Base-by-base conservation (phyloP, 2,113 vertebrate species). In the Tapirus terrestris region DNA sequence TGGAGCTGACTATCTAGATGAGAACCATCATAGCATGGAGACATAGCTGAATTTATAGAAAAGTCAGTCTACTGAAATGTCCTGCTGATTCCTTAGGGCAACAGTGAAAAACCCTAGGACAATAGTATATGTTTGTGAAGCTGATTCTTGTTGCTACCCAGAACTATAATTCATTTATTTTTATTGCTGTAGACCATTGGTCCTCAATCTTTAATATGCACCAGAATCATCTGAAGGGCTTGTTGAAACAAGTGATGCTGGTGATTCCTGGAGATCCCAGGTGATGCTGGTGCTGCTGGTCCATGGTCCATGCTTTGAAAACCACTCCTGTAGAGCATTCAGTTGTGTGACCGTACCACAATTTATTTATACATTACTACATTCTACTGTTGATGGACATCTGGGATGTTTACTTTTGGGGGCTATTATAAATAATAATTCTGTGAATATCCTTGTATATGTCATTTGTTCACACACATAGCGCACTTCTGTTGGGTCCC, bases 211-310 rank as follows among this genome's bases (percentile, higher is more conserved):
- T 92, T 60, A 36, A 7, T 1, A 0, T 43, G 6, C 14, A 13
- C 67, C 21, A 61, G 48, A 51, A 51, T 39, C 27, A 3, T n/a
- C 36, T 18, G 1, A 21, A 84, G 31, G 68, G 7, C 68, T 56
- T 63, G 2, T 27, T 75, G 2, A 36, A 61, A 33, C 13, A 21
- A 48, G n/a, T 48, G 29, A 43, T 2, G 1, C 1, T 10, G 43
- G 25, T 23, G 2, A 39, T 60, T 43, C 53, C 79, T 63, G 5
- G 33, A 51, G 11, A 31, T 58, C 21, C 17, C 36, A 21, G 56
- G n/a, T 48, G 29, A 43, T 2, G 1, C 1, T 10, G 43, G 25
- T 23, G 2, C 13, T 21, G 33, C 45, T 7, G 25, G 33, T 8
- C 39, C 39, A 0, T 1, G 31, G 81, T 18, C 43, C 33, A 5